These are phyloP conservation scores for Papilio polytes DNA, from an alignment of 1,140 invertebrate genomes.

Conservation along the genomic window DNA sequence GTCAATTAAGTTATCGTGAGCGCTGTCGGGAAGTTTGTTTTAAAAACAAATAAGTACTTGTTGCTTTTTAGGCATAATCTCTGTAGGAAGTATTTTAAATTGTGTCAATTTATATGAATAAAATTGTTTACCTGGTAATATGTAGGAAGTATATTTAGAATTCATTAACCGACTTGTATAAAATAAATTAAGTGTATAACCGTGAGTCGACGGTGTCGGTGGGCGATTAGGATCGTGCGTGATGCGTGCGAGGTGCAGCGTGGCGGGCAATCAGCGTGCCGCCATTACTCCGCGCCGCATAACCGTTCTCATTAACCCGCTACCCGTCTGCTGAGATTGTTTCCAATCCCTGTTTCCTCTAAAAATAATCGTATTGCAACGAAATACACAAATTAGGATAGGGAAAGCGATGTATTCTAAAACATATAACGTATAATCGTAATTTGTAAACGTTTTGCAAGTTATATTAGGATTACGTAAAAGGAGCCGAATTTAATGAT, in stretches of 20 bases:
- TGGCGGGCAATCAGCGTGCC: slow-evolving; percentile 58
- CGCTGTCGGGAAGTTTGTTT: slow-evolving; percentile 18
- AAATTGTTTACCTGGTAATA: not conserved
- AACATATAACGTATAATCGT: not conserved
- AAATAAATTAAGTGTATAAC: not conserved
- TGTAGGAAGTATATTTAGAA: not conserved
- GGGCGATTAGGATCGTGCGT: not conserved
- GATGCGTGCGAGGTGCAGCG: slow-evolving; percentile 15
- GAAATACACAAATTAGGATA: not conserved
- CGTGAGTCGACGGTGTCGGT: not conserved
- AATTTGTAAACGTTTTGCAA: not conserved
- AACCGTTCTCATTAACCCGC: slow-evolving; percentile 64
- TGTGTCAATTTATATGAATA: not conserved
- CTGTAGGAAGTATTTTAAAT: not conserved
- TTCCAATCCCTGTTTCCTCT: slow-evolving; percentile 12
- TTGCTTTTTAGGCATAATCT: not conserved
- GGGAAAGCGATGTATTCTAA: too few species aligned
- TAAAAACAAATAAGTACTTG: not conserved
- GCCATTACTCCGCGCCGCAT: slow-evolving; percentile 56
- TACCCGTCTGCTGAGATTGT: slow-evolving; percentile 45
- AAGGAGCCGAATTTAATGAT: slow-evolving; percentile 39
- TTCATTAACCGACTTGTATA: not conserved
- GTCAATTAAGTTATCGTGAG: slow-evolving; percentile 28
- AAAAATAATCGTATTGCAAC: not conserved
- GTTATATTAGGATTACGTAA: not conserved